Percentiles rank a stretch among this genome's conserved stretches.
phyloP scores from a whole-genome alignment of 2,113 vertebrate species.

The Serinus canaria region DNA sequence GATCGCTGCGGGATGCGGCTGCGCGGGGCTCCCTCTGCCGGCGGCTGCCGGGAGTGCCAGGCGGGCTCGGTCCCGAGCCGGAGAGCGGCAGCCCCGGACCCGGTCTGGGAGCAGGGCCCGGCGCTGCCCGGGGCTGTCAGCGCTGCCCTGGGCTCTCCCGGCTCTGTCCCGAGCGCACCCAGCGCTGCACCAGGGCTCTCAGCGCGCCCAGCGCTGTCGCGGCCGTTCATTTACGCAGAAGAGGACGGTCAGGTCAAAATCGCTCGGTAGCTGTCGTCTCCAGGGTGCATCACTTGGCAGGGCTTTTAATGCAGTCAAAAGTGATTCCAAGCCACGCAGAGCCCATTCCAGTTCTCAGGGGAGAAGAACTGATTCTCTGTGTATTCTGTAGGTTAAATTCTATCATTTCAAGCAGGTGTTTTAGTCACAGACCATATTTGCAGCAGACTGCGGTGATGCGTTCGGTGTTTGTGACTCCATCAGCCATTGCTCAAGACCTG shows the following conservation, averaged over 20 bases:
- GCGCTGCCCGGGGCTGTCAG: background rate
- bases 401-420: fast-evolving
- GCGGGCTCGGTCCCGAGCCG: background rate
- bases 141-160: background rate
- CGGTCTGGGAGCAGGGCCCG: too few relatives aligned
- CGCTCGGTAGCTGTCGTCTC: background rate
- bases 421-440: background rate
- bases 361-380: background rate
- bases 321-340: background rate
- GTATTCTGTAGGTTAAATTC: background rate
- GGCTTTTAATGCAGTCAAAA: background rate
- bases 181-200: background rate
- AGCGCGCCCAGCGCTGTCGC: background rate
- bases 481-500: background rate
- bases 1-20: background rate
- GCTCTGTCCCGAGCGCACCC: background rate
- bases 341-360: background rate
- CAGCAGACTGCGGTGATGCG: background rate
- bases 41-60: background rate
- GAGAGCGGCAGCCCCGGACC: background rate
- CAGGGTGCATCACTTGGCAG: background rate
- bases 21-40: background rate
- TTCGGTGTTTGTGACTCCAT: background rate
- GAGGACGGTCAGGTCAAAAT: background rate
- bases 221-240: background rate